phyloP scores from a whole-genome alignment of 2,113 vertebrate genomes.

The Ciconia maguari region DNA sequence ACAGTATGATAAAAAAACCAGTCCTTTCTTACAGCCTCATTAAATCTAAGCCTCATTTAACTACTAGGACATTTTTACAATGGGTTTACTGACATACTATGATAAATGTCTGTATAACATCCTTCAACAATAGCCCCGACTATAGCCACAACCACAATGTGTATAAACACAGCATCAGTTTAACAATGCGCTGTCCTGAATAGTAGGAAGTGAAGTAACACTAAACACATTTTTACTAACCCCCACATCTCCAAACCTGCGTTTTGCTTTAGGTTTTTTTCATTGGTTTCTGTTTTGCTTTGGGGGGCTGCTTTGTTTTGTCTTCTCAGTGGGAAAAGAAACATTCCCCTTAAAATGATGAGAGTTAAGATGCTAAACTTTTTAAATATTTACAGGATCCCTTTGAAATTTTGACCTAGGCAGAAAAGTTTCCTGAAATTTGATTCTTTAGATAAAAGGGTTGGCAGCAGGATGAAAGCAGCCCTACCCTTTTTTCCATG shows the following conservation, averaged over 20 bases:
- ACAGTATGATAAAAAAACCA: slow-evolving; percentile 66
- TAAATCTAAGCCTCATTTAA: slow-evolving; percentile 81
- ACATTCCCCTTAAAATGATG: neutral
- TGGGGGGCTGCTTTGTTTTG: neutral
- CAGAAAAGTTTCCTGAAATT: slow-evolving; percentile 77
- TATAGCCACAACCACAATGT: slow-evolving; percentile 59
- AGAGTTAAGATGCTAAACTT: slow-evolving; percentile 50
- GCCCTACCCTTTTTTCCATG: slow-evolving; percentile 32
- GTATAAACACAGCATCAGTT: slow-evolving; percentile 71
- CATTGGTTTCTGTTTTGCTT: neutral
- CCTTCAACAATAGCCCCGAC: slow-evolving; percentile 71
- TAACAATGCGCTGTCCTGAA: slow-evolving; percentile 72
- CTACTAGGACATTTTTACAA: slow-evolving; percentile 81
- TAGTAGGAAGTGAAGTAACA: slow-evolving; percentile 70
- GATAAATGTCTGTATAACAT: slow-evolving; percentile 75
- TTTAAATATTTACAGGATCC: slow-evolving; percentile 47
- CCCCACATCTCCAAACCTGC: neutral
- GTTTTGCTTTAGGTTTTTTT: neutral
- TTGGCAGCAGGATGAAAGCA: slow-evolving; percentile 68
- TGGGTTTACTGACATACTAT: slow-evolving; percentile 72
- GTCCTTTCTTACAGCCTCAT: slow-evolving; percentile 72
- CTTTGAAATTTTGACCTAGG: slow-evolving; percentile 77
- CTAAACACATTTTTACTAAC: slow-evolving; percentile 37
- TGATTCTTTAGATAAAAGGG: slow-evolving; percentile 76
- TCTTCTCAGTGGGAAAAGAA: neutral